Base-by-base conservation (phyloP, 1,140 invertebrate species). In the Drosophila simulans region DNA sequence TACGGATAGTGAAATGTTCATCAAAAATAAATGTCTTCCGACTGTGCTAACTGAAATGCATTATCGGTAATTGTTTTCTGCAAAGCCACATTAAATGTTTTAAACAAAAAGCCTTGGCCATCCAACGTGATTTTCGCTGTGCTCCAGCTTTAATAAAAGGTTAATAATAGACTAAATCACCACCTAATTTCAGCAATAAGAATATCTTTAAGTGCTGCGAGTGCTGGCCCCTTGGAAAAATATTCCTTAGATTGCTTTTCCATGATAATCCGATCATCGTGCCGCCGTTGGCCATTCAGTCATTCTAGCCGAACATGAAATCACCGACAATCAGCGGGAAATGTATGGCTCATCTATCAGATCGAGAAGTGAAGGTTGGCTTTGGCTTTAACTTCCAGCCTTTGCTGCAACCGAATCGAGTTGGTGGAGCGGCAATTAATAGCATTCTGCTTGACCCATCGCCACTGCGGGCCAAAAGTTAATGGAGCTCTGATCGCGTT, bases 361-460 rank as follows among this genome's bases (percentile, higher is more conserved):
- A 65, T 68, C 46, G 20, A 48, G 45, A 46, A 66, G 64, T 51
- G 64, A 68, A 68, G 64, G 64, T 68, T 64, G 62, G 35, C 52
- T 3, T 7, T 7, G 7, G 2, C 5, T 17, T 42, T 5, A n/a
- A 4, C n/a, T 42, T 15, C 7, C 40, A 42, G 3, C 40, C 15
- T n/a, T 3, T 10, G 31, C 7, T 35, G 37, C 53, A 37, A 31
- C 65, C 35, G 8, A 53, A 69, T 45, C 40, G 65, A 15, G 54
- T 54, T 62, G 58, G 25, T 68, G 48, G 77, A 10, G 12, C 45
- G 58, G 54, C 66, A 81, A 81, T 81, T 81, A 81, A 81, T 82
- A 77, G 42, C 72, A 62, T 68, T 57, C 63, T 56, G 62, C 49
- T 55, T 80, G 77, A 80, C 59, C 78, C 65, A 48, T 13, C 34